Base-by-base conservation (phyloP, 2,113 vertebrate genomes). In the Rhineura floridana region DNA sequence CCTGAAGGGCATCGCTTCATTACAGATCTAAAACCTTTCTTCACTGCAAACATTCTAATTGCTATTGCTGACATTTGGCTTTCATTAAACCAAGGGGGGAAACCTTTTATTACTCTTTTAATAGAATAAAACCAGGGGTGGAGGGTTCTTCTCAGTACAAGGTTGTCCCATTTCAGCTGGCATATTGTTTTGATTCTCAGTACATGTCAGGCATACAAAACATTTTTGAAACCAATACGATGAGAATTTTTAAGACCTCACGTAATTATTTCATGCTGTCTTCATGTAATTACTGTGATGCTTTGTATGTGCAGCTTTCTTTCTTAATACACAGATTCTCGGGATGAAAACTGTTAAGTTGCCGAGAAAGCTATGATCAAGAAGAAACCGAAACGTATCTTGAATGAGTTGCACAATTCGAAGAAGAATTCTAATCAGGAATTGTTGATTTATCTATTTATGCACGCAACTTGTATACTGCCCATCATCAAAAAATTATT, bases 31-130 rank as follows among this genome's bases (percentile, higher is more conserved):
- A 89, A 90, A 79, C 77, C 89, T 85, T 39, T 62, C 81, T 78
- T 89, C 76, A 79, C 23, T 81, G 70, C 83, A 83, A 90, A 90
- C 48, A 80, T 88, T 90, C 44, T 89, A 89, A 90, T 89, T 87
- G 48, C 9, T 81, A n/a, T 17, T 89, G 79, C 73, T 44, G 83
- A 83, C 77, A 89, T 90, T 88, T 91, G 83, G 48, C 65, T 88
- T 90, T 86, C 36, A 83, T 90, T 85, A 89, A 65, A 85, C 59
- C 25, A 67, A 87, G 44, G 25, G n/a, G 77, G 87, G 83, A 59
- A 89, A 67, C 69, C 23, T 86, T 90, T 90, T 87, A 17, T 19
- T 86, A 82, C 55, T 76, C 33, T 33, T 92, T 89, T 91, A 84
- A 88, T 75, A 84, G 89, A 48, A 88, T 81, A 90, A 90, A 90